Base-by-base conservation (phyloP, 2,888 invertebrate genomes). In the Volucella bombylans region DNA sequence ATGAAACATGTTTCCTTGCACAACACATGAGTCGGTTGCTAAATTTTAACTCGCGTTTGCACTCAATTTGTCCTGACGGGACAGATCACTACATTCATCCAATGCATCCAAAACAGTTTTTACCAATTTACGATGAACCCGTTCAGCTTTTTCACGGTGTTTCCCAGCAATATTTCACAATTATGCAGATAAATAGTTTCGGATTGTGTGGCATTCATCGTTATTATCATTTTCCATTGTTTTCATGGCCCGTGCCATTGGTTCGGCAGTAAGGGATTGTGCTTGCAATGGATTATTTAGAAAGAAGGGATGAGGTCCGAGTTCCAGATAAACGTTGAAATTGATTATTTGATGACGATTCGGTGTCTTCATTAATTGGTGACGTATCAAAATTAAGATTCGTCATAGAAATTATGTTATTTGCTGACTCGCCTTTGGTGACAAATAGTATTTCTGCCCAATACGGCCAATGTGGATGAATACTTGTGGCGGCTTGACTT, bases 191-290 rank as follows among this genome's bases (percentile, higher is more conserved):
- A n/a, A n/a, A n/a, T n/a, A n/a, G n/a, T n/a, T n/a, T n/a, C n/a
- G n/a, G n/a, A n/a, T n/a, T n/a, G n/a, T n/a, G n/a, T n/a, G n/a
- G n/a, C n/a, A 57, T 57, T 57, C 57, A 57, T 57, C 57, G 39
- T 57, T 39, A 57, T 57, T 39, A 57, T 39, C 12, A 11, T 57
- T 57, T 57, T 57, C 57, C 39, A 57, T 38, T 57, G 39, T 39
- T 57, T 57, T 57, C 57, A 57, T 38, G 39, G 39, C 57, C 39
- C 39, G 57, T 57, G 39, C 57, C 57, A 57, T 57, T 57, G 57
- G 54, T 59, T 59, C 43, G 15, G n/a, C n/a, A n/a, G n/a, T 59
- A 43, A n/a, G n/a, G n/a, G n/a, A n/a, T n/a, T n/a, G n/a, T n/a
- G n/a, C n/a, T n/a, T n/a, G n/a, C n/a, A n/a, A n/a, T n/a, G 15